Base-by-base conservation (phyloP, 2,888 invertebrate species). In the Stenodema calcarata region DNA sequence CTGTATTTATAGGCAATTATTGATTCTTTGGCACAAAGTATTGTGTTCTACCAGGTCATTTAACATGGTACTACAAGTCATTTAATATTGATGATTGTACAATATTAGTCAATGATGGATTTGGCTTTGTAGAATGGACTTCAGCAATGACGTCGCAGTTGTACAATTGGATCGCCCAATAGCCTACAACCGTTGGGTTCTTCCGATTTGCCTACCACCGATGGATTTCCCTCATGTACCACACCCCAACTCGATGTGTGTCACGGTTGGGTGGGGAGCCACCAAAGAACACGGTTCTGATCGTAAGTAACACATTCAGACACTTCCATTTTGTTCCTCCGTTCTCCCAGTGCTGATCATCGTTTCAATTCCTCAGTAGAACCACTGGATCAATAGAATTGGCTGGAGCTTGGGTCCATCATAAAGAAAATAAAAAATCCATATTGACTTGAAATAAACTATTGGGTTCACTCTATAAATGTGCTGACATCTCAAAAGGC, bases 221-320 rank as follows among this genome's bases (percentile, higher is more conserved):
- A 92, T 92, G 92, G 95, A 94, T 30, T 42, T 47, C 9, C 75
- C 79, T 3, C 27, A 69, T 16, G 50, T 86, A 14, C 96, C 96
- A 6, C 89, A 91, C 28, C 92, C 94, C n/a, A 94, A 94, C 6
- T 94, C 95, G 0, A 90, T 93, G 0, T 97, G 97, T 90, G 94
- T 94, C 0, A 94, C 95, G 1, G 94, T 96, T 12, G 97, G 97
- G 16, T 97, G 97, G 97, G 97, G 97, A 81, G 95, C 96, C 0
- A 93, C 94, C 0, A 90, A 92, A 0, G 97, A 97, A 91, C 94
- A 94, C 90, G 96, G 96, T 82, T 93, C 94, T 3, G 95, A 95
- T 91, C 95, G 96, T 96, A 92, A 94, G 94, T 91, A 16, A 23
- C 30, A 47, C 7, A 4, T 35, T 28, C 27, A 44, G 16, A 11